Percentiles rank a stretch among this genome's conserved stretches.
Conservation (phyloP, 2,797 vertebrate species). For the Apogon talboti region DNA sequence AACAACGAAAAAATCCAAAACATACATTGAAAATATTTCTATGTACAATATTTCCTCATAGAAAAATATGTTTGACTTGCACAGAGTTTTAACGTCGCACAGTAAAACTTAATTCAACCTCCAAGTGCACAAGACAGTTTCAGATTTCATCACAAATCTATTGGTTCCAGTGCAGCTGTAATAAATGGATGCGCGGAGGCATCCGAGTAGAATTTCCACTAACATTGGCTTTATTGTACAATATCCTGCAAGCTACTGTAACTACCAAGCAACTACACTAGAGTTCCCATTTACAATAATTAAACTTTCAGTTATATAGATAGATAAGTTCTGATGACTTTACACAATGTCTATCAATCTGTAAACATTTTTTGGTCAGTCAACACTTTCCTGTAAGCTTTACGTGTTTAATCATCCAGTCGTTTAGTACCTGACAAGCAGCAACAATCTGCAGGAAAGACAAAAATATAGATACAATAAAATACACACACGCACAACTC, state of each 20-base stretch:
- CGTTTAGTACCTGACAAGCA: conserved; percentile 31
- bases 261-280: conserved; percentile 44
- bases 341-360: conserved; percentile 39
- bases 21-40: conserved; percentile 79
- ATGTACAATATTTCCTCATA: conserved; percentile 78
- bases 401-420: conserved; percentile 25
- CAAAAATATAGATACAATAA: conserved; percentile 30
- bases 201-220: conserved; percentile 32
- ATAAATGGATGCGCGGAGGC: conserved; percentile 31
- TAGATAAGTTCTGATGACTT: conserved; percentile 15
- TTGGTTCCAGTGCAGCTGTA: conserved; percentile 49
- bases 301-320: conserved; percentile 28
- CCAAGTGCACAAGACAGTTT: conserved; percentile 57
- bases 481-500: conserved; percentile 41
- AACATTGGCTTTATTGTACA: conserved; percentile 31
- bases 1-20: conserved; percentile 71
- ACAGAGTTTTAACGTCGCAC: conserved; percentile 64
- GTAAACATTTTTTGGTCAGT: conserved; percentile 67
- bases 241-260: conserved; percentile 48
- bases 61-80: conserved; percentile 81
- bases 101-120: conserved; percentile 49
- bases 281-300: conserved; percentile 29
- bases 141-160: conserved; percentile 55
- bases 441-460: conserved; percentile 32
- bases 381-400: conserved; percentile 22